Evolutionary conservation across 2,888 invertebrate genomes (phyloP).

Genomic region (Standfussiana lucernea): DNA sequence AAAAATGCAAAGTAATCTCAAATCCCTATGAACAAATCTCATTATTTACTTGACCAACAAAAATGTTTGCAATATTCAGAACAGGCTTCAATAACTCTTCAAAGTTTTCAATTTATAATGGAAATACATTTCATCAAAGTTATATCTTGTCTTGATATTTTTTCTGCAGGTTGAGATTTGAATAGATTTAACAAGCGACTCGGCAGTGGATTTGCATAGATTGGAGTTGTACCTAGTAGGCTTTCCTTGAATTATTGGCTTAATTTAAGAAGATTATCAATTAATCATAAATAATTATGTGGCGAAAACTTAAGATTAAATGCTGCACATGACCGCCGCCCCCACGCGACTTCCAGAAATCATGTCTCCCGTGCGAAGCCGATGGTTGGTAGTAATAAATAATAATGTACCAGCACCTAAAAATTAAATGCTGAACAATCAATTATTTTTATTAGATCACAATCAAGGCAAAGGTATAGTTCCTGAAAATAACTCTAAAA

Average conservation of each 20-base stretch:
- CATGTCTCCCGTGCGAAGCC: background rate
- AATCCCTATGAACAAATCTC: slow-evolving; percentile 55
- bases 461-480: no score
- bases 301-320: no score
- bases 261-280: background rate
- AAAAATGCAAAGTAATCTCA: slow-evolving; percentile 56
- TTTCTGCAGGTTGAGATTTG: slow-evolving; percentile 31
- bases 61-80: slow-evolving; percentile 59
- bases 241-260: background rate
- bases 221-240: slow-evolving; percentile 3
- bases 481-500: no score
- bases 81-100: slow-evolving; percentile 48
- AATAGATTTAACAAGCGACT: slow-evolving; percentile 41
- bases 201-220: slow-evolving; percentile 39
- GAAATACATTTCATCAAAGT: slow-evolving; percentile 55
- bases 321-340: background rate
- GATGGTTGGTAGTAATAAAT: background rate
- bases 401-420: background rate
- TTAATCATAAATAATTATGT: background rate
- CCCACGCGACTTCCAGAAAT: background rate
- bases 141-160: slow-evolving; percentile 52
- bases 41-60: slow-evolving; percentile 59
- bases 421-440: background rate
- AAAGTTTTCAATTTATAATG: slow-evolving; percentile 62
- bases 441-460: no score